Evolutionary conservation across 2,888 invertebrate genomes (phyloP).

Genomic region (Tubulanus polymorphus): DNA sequence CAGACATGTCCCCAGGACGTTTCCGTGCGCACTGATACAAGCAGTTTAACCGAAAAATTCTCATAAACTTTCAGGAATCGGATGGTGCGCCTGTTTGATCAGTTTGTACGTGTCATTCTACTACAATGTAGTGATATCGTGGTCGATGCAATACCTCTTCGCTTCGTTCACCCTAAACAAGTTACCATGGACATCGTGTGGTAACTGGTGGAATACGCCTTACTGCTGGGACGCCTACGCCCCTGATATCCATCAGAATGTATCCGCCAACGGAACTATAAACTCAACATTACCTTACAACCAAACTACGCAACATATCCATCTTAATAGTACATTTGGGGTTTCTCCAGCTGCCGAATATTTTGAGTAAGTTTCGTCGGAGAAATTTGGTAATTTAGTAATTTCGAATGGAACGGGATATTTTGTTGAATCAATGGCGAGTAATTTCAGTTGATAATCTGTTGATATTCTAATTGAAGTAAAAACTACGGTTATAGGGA

Average conservation of each 20-base stretch:
- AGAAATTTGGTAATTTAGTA: neutral
- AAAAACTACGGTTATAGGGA: too few species aligned
- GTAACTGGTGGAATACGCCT: constrained; percentile 76
- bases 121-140: constrained; percentile 76
- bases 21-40: too few species aligned
- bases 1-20: too few species aligned
- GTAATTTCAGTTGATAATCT: too few species aligned
- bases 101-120: constrained; percentile 52
- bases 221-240: constrained; percentile 57
- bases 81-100: constrained; percentile 50
- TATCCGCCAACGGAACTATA: constrained; percentile 7
- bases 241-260: too few species aligned
- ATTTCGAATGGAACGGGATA: too few species aligned
- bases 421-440: too few species aligned
- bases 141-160: constrained; percentile 77
- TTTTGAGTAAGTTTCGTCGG: constrained; percentile 64
- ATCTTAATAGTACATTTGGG: neutral
- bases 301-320: constrained; percentile 25
- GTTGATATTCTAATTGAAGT: too few species aligned
- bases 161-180: constrained; percentile 61
- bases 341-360: constrained; percentile 73
- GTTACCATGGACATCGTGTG: constrained; percentile 77
- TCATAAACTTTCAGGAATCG: constrained; percentile 72
- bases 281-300: constrained; percentile 17
- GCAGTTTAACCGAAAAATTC: too few species aligned